These are phyloP conservation scores for Porites lobata DNA, from an alignment of 92 coral and sea anemone species.

Conservation along the genomic window DNA sequence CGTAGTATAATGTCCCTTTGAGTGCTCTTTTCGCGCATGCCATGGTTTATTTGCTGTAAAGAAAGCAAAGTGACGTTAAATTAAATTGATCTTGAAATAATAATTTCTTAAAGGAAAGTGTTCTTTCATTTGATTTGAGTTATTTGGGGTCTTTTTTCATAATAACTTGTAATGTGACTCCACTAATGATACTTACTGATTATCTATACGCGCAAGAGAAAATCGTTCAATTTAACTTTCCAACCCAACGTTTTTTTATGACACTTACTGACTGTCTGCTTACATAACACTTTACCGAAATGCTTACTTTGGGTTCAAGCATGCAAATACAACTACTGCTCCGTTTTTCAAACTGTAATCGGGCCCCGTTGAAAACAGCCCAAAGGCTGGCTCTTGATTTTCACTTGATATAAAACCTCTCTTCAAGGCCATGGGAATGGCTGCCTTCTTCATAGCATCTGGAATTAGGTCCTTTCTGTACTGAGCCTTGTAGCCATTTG, in stretches of 20 bases:
- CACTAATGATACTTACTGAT: not conserved
- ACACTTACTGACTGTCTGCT: not conserved
- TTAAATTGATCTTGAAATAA: not conserved
- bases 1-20: not conserved
- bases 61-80: not conserved
- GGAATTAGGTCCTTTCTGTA: slow-evolving; percentile 89
- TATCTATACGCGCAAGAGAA: too few species aligned
- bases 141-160: not conserved
- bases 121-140: not conserved
- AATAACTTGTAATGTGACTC: not conserved
- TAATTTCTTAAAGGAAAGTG: too few species aligned
- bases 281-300: not conserved
- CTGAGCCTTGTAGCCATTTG: slow-evolving; percentile 80
- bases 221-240: too few species aligned
- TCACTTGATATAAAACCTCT: slow-evolving; percentile 72
- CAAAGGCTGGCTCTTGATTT: slow-evolving; percentile 78
- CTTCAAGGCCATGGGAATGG: slow-evolving; percentile 82
- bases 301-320: slow-evolving; percentile 68
- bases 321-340: slow-evolving; percentile 80
- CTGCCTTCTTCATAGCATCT: slow-evolving; percentile 85
- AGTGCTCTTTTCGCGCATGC: not conserved
- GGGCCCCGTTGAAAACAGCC: slow-evolving; percentile 79
- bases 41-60: slow-evolving; percentile 11
- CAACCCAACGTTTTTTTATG: not conserved
- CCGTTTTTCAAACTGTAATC: slow-evolving; percentile 76